Evolutionary conservation across 2,797 vertebrate species (phyloP).

Genomic region (Pantherophis vulpinus): DNA sequence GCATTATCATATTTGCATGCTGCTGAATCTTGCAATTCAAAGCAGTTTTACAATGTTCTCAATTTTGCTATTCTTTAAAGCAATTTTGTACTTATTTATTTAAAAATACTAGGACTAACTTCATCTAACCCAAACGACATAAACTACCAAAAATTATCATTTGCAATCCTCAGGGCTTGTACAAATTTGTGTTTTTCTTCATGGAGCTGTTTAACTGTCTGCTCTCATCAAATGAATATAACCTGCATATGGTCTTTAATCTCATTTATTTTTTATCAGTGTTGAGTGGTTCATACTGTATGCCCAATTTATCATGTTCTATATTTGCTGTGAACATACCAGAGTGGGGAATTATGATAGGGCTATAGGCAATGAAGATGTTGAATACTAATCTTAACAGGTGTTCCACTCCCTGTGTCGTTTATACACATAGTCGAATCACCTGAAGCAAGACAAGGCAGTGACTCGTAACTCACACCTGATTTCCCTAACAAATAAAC

Average conservation of each 20-base stretch:
- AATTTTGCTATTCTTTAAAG: neutral
- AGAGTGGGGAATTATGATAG: slow-evolving; percentile 37
- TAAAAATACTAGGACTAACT: neutral
- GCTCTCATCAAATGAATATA: neutral
- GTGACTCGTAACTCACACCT: slow-evolving; percentile 70
- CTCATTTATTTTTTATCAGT: slow-evolving; percentile 43
- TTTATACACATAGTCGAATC: slow-evolving; percentile 82
- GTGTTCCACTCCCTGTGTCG: slow-evolving; percentile 75
- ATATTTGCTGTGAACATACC: slow-evolving; percentile 52
- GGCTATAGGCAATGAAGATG: slow-evolving; percentile 56
- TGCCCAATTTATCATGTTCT: slow-evolving; percentile 51
- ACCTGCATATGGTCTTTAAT: neutral
- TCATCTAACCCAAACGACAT: neutral
- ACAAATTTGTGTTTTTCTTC: neutral
- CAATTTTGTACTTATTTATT: neutral
- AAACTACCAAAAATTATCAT: neutral
- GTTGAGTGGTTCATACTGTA: slow-evolving; percentile 45
- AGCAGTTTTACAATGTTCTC: neutral
- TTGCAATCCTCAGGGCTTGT: neutral
- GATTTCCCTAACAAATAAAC: slow-evolving; percentile 80
- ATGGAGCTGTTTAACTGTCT: neutral
- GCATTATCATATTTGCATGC: neutral
- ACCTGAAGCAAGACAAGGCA: slow-evolving; percentile 71
- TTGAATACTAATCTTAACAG: slow-evolving; percentile 68
- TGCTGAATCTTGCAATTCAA: neutral